Evolutionary conservation across 1,140 invertebrate species (phyloP), one percentile per base, ranked within the genome.

Genomic region (Drosophila aff.): DNA sequence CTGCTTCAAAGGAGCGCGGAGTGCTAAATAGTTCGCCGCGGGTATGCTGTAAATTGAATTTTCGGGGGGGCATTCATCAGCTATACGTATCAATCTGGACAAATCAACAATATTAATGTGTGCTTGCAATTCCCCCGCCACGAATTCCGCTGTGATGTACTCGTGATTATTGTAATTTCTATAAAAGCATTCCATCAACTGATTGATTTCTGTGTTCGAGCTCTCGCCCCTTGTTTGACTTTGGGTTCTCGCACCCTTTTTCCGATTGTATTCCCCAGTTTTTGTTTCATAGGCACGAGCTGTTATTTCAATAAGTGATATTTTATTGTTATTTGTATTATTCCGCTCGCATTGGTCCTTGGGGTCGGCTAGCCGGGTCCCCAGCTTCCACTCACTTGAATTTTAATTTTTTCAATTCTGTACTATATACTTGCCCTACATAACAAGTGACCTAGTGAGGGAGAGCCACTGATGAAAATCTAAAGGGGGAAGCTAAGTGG

Each of bases 181-280:
- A 52, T 89, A 75, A 87, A 87, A 87, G 84, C 81, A 75, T 84
- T 75, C 78, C 81, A 87, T 87, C 85, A 87, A 69, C 81, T 81
- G 84, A 87, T 87, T 87, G 84, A 79, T 79, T 80, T 69, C 55
- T 49, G 64, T 63, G 64, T 57, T 69, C 31, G 36, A 64, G 28
- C 61, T 47, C 28, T 36, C 40, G 26, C 61, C 63, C 33, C 18
- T 55, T 73, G 64, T 58, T 59, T 67, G 58, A 10, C 49, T 76
- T 72, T 53, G 15, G n/a, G 10, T 28, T 40, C 21, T 61, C 31
- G 26, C 57, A 44, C n/a, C 33, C 16, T 23, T 33, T n/a, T 63
- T 58, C n/a, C 58, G 31, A 72, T 68, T 63, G 57, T 64, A 50
- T 71, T 71, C 38, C 36, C 28, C 53, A 41, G 36, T 64, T 76